phyloP scores from a whole-genome alignment of 2,888 invertebrate species.

The Eupithecia subfuscata region DNA sequence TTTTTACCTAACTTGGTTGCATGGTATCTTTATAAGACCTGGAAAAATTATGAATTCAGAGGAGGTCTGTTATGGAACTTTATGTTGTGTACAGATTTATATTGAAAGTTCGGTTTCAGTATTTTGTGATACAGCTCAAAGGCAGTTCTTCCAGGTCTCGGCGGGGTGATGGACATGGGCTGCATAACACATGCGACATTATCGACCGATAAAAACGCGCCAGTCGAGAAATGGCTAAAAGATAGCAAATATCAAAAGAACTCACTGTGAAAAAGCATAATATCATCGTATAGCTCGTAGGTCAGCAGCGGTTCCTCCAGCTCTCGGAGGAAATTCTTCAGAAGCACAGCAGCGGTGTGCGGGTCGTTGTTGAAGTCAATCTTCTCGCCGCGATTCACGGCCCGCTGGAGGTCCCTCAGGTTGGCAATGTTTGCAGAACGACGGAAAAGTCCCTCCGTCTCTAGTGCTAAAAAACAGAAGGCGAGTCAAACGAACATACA shows the following conservation, averaged over 20 bases:
- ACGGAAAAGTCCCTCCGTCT: constrained; percentile 98
- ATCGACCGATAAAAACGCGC: too few species aligned
- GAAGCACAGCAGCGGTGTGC: constrained; percentile 96
- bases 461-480: constrained; percentile 86
- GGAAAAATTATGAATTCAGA: background rate
- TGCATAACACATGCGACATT: too few species aligned
- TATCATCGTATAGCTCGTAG: constrained; percentile 96
- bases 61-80: too few species aligned
- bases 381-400: constrained; percentile 93
- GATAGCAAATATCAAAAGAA: background rate
- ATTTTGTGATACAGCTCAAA: too few species aligned
- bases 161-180: background rate
- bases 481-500: background rate
- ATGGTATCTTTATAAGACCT: background rate
- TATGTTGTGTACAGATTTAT: too few species aligned
- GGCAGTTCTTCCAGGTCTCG: background rate
- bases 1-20: background rate
- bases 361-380: constrained; percentile 92
- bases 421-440: constrained; percentile 94
- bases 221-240: background rate
- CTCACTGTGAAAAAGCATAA: constrained; percentile 93
- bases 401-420: constrained; percentile 92
- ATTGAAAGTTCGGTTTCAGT: too few species aligned
- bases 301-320: constrained; percentile 97
- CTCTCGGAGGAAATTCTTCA: constrained; percentile 97